These are phyloP conservation scores for Acridotheres tristis DNA, from an alignment of 2,797 vertebrate genomes.

Conservation along the genomic window DNA sequence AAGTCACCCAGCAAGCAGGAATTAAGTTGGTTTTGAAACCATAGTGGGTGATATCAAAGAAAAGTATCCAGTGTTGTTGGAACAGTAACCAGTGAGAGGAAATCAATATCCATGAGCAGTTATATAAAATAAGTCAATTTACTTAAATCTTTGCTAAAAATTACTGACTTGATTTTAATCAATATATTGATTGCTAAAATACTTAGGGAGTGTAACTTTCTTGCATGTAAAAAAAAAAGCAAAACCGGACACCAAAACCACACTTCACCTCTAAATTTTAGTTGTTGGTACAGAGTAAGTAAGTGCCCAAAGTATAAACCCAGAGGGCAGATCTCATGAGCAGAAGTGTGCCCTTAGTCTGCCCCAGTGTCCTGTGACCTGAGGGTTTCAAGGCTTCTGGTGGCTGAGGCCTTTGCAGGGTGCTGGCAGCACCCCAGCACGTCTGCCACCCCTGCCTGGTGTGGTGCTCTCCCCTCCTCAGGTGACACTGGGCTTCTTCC, in stretches of 20 bases:
- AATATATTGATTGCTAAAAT: background rate
- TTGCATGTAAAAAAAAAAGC: background rate
- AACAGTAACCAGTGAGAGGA: background rate
- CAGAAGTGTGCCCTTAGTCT: background rate
- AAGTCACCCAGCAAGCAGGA: background rate
- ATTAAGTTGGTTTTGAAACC: background rate
- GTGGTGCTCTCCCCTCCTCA: background rate
- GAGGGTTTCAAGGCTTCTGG: background rate
- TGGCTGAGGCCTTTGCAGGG: fast-evolving
- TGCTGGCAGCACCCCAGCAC: background rate
- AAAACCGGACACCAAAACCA: background rate
- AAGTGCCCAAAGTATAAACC: background rate
- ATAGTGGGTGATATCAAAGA: background rate
- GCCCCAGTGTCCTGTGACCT: background rate
- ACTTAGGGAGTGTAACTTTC: background rate
- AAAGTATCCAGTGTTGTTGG: background rate
- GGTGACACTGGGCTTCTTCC: background rate
- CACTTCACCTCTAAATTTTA: background rate
- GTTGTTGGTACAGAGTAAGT: background rate
- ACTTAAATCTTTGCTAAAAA: background rate
- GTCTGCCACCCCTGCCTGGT: background rate
- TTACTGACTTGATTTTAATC: background rate
- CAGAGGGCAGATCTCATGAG: background rate
- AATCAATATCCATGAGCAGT: background rate
- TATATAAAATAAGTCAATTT: background rate